Conservation (phyloP, 2,113 vertebrate species). For the Brachyistius frenatus region DNA sequence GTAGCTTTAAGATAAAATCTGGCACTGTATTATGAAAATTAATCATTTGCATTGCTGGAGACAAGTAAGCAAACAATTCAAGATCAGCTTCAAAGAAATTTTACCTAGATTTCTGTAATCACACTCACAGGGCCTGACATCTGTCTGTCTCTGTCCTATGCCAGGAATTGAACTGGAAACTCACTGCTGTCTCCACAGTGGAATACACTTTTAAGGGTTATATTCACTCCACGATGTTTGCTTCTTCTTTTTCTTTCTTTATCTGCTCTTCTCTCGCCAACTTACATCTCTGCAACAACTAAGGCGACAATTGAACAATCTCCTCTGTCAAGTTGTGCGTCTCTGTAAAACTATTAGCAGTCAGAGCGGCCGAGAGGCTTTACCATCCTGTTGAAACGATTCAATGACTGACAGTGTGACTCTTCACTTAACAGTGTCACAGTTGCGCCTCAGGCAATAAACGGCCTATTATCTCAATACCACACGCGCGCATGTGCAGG, state of each 20-base stretch:
- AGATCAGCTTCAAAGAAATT: neutral
- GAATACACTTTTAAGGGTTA: neutral
- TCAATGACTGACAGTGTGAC: constrained; percentile 23
- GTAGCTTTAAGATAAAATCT: constrained; percentile 17
- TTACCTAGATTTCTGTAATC: neutral
- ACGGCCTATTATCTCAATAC: constrained; percentile 81
- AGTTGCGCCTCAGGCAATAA: constrained; percentile 77
- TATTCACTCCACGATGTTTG: neutral
- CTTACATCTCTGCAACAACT: neutral
- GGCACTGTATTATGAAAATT: neutral
- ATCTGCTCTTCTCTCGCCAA: neutral
- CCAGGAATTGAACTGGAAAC: too few species aligned
- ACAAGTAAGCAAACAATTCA: neutral
- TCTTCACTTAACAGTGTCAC: constrained; percentile 82
- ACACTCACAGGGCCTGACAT: neutral
- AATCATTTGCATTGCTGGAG: constrained; percentile 14
- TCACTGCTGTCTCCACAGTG: neutral
- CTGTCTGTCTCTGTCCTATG: too few species aligned
- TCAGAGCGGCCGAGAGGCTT: neutral
- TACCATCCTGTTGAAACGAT: constrained; percentile 14
- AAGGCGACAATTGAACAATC: neutral
- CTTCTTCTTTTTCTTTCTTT: neutral
- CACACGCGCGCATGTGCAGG: constrained; percentile 22
- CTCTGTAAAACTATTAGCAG: too few species aligned
- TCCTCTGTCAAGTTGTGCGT: too few species aligned